Percentiles rank a stretch among this genome's conserved stretches.
phyloP scores from a whole-genome alignment of 2,797 vertebrate genomes.

The Malacoctenus gilli region DNA sequence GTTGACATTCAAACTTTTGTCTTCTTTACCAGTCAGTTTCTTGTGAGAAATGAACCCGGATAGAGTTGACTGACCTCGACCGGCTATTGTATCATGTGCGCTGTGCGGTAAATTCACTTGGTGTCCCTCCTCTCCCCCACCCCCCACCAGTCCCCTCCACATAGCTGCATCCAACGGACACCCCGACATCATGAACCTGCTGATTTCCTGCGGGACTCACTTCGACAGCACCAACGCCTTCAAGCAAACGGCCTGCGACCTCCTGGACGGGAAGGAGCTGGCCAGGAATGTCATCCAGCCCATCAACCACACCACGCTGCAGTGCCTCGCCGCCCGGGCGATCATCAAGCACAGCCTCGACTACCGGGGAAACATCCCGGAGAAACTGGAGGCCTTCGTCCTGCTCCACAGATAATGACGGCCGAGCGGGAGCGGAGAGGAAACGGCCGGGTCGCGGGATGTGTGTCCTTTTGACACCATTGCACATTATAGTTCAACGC shows the following conservation, averaged over 20 bases:
- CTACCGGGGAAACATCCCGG: constrained; percentile 92
- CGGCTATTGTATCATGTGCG: no score
- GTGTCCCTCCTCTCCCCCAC: neutral
- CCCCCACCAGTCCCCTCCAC: constrained; percentile 85
- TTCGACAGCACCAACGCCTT: constrained; percentile 96
- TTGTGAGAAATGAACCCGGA: no score
- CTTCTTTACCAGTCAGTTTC: no score
- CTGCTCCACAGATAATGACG: constrained; percentile 94
- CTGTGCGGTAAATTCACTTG: no score
- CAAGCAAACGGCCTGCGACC: constrained; percentile 94
- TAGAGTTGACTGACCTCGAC: no score
- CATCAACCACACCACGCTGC: constrained; percentile 97
- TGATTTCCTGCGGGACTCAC: constrained; percentile 94
- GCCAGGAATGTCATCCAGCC: constrained; percentile 97
- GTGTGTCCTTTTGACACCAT: no score
- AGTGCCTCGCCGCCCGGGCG: constrained; percentile 95
- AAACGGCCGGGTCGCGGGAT: neutral
- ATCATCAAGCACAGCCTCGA: constrained; percentile 91
- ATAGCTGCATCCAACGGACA: constrained; percentile 96
- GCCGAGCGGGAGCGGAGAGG: constrained; percentile 9
- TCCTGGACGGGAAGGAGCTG: constrained; percentile 96
- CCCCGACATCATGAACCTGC: constrained; percentile 98
- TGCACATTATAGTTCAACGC: constrained; percentile 8
- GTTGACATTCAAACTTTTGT: no score
- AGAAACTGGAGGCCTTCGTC: constrained; percentile 96